Evolutionary conservation across 1,140 invertebrate genomes (phyloP).

Genomic region (Zaprionus camerounensis): DNA sequence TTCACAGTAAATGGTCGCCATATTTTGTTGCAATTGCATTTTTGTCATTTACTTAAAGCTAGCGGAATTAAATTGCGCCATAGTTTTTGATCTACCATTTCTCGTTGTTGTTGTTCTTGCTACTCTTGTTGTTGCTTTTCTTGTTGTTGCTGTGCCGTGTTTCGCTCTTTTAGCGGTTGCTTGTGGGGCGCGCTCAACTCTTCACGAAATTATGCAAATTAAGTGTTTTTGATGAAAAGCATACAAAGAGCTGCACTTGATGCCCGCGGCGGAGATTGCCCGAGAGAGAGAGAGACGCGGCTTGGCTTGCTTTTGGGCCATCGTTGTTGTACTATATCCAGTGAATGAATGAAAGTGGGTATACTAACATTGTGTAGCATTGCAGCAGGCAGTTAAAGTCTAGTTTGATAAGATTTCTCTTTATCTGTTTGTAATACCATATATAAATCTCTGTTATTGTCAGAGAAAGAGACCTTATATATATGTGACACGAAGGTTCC

Average conservation of each 20-base stretch:
- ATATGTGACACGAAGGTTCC: background rate
- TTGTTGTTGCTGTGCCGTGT: constrained; percentile 5
- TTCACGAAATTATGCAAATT: constrained; percentile 78
- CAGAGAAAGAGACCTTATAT: background rate
- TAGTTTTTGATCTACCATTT: constrained; percentile 26
- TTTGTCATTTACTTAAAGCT: constrained; percentile 68
- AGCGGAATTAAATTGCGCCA: constrained; percentile 66
- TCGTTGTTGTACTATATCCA: constrained; percentile 18
- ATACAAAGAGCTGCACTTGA: constrained; percentile 70
- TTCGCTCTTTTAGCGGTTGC: constrained; percentile 20
- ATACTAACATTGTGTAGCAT: background rate
- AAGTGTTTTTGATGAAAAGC: constrained; percentile 81
- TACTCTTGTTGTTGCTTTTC: constrained; percentile 6
- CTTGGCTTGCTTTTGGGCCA: background rate
- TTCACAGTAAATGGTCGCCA: constrained; percentile 29
- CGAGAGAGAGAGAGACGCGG: constrained; percentile 11
- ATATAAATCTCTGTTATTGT: too few species aligned
- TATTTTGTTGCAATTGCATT: constrained; percentile 58
- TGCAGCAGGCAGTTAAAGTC: too few species aligned
- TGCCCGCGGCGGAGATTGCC: constrained; percentile 33
- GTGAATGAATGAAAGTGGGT: background rate
- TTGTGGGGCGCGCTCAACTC: constrained; percentile 34
- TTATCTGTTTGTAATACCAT: too few species aligned
- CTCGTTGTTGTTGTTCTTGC: background rate
- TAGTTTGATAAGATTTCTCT: background rate